Evolutionary conservation across 2,113 vertebrate genomes (phyloP).

Genomic region (Empidonax alnorum): DNA sequence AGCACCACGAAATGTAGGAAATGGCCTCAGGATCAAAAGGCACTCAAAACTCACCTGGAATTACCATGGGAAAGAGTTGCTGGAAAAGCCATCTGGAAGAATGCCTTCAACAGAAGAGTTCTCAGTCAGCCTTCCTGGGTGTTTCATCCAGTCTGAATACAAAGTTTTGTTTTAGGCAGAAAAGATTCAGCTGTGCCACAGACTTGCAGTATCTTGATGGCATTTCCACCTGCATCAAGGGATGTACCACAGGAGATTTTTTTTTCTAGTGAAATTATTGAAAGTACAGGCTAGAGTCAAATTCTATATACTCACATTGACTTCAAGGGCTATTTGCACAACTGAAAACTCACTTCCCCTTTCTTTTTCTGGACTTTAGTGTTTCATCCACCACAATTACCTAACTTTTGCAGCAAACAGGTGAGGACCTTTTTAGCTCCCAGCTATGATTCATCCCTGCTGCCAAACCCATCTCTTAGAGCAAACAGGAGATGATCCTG

Average conservation of each 20-base stretch:
- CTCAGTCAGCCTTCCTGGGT: background rate
- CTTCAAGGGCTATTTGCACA: background rate
- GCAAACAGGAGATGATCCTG: background rate
- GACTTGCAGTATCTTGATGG: background rate
- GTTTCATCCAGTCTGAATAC: background rate
- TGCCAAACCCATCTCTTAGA: background rate
- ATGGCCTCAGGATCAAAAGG: background rate
- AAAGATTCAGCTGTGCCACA: background rate
- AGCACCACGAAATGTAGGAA: background rate
- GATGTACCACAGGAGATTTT: background rate
- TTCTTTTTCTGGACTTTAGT: background rate
- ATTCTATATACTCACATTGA: background rate
- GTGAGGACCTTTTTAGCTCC: background rate
- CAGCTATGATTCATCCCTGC: background rate
- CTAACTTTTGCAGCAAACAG: background rate
- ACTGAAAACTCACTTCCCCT: background rate
- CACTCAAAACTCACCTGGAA: background rate
- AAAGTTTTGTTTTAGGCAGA: background rate
- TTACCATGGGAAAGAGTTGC: background rate
- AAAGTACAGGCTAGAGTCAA: background rate
- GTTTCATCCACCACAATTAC: rapidly evolving
- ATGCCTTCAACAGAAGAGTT: too few relatives aligned
- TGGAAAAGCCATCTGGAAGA: background rate
- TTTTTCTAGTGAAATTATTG: background rate
- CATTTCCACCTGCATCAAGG: background rate